Evolutionary conservation across 2,888 invertebrate genomes (phyloP), one percentile per base, ranked within the genome.

Genomic region (Mythimna ferrago): DNA sequence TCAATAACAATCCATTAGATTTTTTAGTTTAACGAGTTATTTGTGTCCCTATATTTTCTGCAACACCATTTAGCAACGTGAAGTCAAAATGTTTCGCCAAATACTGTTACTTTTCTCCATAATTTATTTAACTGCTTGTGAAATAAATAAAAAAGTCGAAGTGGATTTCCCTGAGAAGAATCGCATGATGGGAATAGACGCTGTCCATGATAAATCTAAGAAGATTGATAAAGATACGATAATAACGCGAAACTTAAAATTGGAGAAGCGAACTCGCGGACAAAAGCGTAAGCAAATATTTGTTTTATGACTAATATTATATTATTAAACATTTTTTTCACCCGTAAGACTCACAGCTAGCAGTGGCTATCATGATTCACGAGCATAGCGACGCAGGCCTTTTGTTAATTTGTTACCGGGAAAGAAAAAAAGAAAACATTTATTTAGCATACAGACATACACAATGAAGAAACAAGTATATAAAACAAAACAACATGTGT

Each of bases 211-310:
- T 60, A 71, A 60, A n/a, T 71, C 51, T 16, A 53, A 87, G 0
- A 91, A 90, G 77, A 93, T 95, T 16, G 91, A 95, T 66, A 96
- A 94, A 81, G 91, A 95, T 68, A 94, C 95, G 0, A 88, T 94
- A 41, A 93, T 95, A 32, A 91, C 92, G 0, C 89, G 91, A 4
- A 94, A 94, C 78, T 86, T 93, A 71, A 94, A 93, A 71, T 67
- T 93, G 41, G 91, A 92, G 21, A 91, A 87, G 72, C 91, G 89
- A 41, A 85, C 72, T 76, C 87, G 86, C 4, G 86, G 78, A 0
- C 88, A 86, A 72, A 88, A 82, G 73, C 71, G 91, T 92, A 87
- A 89, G 88, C 83, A 10, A 2, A 44, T 32, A 32, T 41, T 53
- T 35, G 4, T 60, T 73, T 35, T 44, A 3, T 16, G 2, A 32